Percentiles rank a stretch among this genome's conserved stretches.
phyloP scores from a whole-genome alignment of 2,797 vertebrate genomes.

The Carduelis carduelis region DNA sequence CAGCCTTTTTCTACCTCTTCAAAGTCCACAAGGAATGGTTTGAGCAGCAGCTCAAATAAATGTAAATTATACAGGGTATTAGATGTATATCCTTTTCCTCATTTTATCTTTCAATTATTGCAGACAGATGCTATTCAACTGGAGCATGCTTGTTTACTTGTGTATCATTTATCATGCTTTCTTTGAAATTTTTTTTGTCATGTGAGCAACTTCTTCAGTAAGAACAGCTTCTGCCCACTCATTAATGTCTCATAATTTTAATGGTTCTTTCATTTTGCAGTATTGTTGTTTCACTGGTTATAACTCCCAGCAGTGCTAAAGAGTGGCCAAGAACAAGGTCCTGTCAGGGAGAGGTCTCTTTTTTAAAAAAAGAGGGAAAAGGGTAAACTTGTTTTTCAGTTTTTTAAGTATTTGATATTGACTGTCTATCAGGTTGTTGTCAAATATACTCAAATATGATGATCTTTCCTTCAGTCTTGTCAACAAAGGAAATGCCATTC shows the following conservation, averaged over 20 bases:
- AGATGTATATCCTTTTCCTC: neutral
- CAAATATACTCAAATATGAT: neutral
- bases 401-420: neutral
- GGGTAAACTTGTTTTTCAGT: fast-evolving
- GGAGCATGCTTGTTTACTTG: neutral
- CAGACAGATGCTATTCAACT: neutral
- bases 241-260: neutral
- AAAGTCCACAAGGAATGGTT: neutral
- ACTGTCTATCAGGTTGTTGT: neutral
- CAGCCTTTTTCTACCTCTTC: neutral
- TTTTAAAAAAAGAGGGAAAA: neutral
- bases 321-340: neutral
- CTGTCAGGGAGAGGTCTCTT: neutral
- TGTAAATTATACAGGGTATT: neutral
- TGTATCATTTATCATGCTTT: neutral
- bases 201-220: neutral
- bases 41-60: neutral
- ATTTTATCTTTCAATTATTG: neutral
- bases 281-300: neutral
- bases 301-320: neutral
- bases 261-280: neutral
- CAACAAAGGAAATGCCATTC: neutral
- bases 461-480: neutral
- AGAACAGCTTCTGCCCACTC: neutral
- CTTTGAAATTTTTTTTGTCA: neutral